Percentiles rank a stretch among this genome's conserved stretches.
These are phyloP conservation scores for Drosophila funebris DNA, from an alignment of 1,140 invertebrate species.

Conservation along the genomic window DNA sequence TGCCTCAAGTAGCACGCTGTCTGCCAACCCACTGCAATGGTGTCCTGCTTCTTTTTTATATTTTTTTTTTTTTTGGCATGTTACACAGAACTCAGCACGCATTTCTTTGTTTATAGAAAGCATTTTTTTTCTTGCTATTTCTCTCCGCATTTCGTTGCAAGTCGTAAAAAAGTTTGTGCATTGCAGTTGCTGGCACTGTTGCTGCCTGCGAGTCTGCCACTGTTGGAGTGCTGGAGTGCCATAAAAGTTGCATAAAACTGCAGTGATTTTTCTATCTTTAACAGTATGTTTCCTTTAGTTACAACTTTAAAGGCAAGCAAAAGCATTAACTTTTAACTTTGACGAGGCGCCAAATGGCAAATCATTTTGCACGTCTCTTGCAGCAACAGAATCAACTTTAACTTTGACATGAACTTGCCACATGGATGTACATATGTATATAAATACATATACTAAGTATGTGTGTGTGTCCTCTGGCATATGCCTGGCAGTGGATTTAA, in stretches of 20 bases:
- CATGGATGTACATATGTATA: neutral
- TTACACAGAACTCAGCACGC: conserved; percentile 10
- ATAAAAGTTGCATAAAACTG: conserved; percentile 80
- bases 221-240: conserved; percentile 36
- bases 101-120: conserved; percentile 37
- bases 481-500: conserved; percentile 66
- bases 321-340: conserved; percentile 47
- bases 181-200: conserved; percentile 38
- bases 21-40: neutral
- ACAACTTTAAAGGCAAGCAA: conserved; percentile 47
- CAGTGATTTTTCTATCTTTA: conserved; percentile 64
- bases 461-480: neutral
- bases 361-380: conserved; percentile 63
- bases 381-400: neutral
- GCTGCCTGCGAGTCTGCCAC: conserved; percentile 44
- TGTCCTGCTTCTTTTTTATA: too few species aligned
- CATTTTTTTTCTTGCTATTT: conserved; percentile 41
- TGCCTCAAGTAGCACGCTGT: conserved; percentile 24
- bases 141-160: conserved; percentile 18
- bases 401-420: conserved; percentile 7
- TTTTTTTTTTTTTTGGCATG: conserved; percentile 7
- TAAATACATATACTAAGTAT: too few species aligned
- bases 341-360: conserved; percentile 52
- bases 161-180: conserved; percentile 30
- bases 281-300: conserved; percentile 37